Base-by-base conservation (phyloP, 2,888 invertebrate species). In the Scaptomyza caliginosa region DNA sequence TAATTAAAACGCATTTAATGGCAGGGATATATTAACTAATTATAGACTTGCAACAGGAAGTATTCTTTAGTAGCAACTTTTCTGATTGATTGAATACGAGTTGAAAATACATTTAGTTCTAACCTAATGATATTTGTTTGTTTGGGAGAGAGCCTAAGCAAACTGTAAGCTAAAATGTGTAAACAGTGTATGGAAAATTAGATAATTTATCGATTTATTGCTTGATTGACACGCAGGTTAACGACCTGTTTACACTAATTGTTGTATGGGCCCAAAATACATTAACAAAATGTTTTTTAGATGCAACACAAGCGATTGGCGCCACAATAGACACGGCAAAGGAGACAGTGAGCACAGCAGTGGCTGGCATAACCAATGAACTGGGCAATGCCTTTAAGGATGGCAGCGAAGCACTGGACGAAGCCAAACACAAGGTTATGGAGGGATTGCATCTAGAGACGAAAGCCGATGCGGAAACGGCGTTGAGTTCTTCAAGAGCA, bases 271-370 rank as follows among this genome's bases (percentile, higher is more conserved):
- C n/a, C 21, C 10, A 16, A 26, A n/a, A 5, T 11, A 43, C 7
- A 32, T 10, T 4, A 11, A 3, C 7, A 8, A 1, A 2, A 24
- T 13, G 1, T 32, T 66, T 11, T 28, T 69, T 71, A 89, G 89
- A 76, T 52, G 85, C 86, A 13, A 76, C 79, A 30, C 72, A 85
- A 21, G 65, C 85, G 11, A 50, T 89, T 24, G 79, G 71, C 2
- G 68, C 81, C 50, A 80, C 79, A 10, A n/a, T 89, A 45, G 89
- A 89, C 51, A 83, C 78, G 51, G 87, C 89, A 55, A 90, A 89
- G 77, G 90, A 90, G 34, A 76, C 84, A 2, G 89, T 89, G n/a
- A 71, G 87, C 70, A 71, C 76, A 7, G 87, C 88, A 2, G 81
- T 89, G 11, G 88, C 88, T 8, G 86, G 82, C 42, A 83, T 89